Evolutionary conservation across 2,797 vertebrate species (phyloP), one percentile per base, ranked within the genome.

Genomic region (Setipinna tenuifilis): DNA sequence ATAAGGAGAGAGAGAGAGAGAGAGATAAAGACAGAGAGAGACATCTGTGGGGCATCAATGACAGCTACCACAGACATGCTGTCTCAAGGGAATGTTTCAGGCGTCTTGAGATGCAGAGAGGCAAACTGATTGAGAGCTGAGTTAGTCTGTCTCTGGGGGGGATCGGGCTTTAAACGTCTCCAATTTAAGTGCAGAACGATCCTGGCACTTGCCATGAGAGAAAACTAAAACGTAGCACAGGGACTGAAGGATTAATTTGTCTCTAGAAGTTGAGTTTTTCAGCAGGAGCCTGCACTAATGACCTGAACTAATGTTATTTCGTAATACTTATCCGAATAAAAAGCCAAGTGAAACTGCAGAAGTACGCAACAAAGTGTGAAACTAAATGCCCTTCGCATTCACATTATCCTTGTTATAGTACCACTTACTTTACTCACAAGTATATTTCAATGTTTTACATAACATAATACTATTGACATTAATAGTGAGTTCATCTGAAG

Each of bases 151-250:
- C 35, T 41, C 71, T 44, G 11, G 35, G 71, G 31, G 31, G 31
- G 41, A 35, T 9, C 71, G 17, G 2, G 31, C 31, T 78, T 41
- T 21, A 78, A 31, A 35, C 35, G 31, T 35, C 71, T 44, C 35
- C 71, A 78, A 44, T 78, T 78, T 78, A 78, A 44, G 71, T 44
- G 71, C 71, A 78, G 31, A 78, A 31, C 71, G 17, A 44, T 41
- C 19, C 71, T 78, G 71, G 6, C 68, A 75, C 28, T 75, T 35
- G 31, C 25, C 28, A 35, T 75, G 31, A 75, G 65, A 41, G 50
- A 54, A 54, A 21, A 0, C 65, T 44, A 35, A 44, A 41, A 44
- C 6, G 71, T 31, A 6, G 17, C 35, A 7, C 17, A 21, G 31
- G 35, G 71, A 44, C 35, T 6, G 17, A 44, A 44, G 19, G 6